Evolutionary conservation across 2,797 vertebrate species (phyloP).

Genomic region (Clarias laeviceps): DNA sequence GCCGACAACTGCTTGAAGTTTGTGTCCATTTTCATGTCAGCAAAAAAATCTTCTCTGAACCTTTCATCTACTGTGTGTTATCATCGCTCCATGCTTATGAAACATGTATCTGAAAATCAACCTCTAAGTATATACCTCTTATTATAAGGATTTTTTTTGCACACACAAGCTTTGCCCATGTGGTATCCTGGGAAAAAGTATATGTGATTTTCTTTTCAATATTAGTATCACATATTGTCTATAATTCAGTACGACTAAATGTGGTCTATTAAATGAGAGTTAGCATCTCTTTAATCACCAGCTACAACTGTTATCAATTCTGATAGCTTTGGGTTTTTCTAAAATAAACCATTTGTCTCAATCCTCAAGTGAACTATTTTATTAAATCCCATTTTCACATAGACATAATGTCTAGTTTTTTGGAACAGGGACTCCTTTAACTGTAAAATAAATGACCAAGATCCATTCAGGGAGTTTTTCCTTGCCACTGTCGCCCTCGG

Average conservation of each 20-base stretch:
- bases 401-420: not conserved
- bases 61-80: slow-evolving; percentile 26
- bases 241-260: not conserved
- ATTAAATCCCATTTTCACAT: not conserved
- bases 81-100: slow-evolving; percentile 39
- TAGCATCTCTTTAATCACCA: not conserved
- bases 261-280: not conserved
- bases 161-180: slow-evolving; percentile 26
- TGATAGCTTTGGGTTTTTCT: not conserved
- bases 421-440: not conserved
- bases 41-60: slow-evolving; percentile 21
- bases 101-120: slow-evolving; percentile 43
- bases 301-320: not conserved
- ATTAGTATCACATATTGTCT: not conserved
- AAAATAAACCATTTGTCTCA: not conserved
- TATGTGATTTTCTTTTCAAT: not conserved
- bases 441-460: not conserved
- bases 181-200: slow-evolving; percentile 12
- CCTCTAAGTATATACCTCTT: slow-evolving; percentile 45
- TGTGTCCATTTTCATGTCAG: slow-evolving; percentile 2
- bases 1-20: slow-evolving; percentile 21
- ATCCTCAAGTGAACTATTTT: not conserved
- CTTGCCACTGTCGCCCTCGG: too few species aligned
- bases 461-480: too few species aligned
- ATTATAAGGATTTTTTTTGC: slow-evolving; percentile 50